These are phyloP conservation scores for Telmatochromis sp. DNA, from an alignment of 2,113 vertebrate species.

Conservation along the genomic window DNA sequence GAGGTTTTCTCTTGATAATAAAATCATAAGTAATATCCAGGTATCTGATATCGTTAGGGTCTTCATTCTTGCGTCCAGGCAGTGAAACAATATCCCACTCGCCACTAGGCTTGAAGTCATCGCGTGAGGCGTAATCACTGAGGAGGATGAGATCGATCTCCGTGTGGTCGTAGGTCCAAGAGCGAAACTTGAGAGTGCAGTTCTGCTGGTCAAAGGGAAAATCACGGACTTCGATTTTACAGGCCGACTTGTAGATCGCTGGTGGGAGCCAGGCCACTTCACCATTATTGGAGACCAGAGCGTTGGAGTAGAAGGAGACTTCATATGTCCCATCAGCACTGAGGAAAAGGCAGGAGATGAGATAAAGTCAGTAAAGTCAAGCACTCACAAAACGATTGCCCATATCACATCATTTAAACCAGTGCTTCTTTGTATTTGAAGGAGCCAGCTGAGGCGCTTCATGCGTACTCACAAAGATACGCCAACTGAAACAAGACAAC, in stretches of 20 bases:
- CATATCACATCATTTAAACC: not conserved
- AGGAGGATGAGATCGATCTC: conserved; percentile 76
- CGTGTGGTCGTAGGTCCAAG: conserved; percentile 78
- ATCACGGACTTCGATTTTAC: conserved; percentile 77
- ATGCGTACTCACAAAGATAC: not conserved
- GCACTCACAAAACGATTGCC: not conserved
- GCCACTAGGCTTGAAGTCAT: conserved; percentile 78
- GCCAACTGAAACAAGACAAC: not conserved
- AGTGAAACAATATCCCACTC: conserved; percentile 79
- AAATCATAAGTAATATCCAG: conserved; percentile 80
- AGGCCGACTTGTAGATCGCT: conserved; percentile 78
- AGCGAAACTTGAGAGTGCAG: conserved; percentile 78
- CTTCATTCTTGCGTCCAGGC: conserved; percentile 76
- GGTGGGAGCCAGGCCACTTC: conserved; percentile 77
- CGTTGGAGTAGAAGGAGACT: conserved; percentile 78
- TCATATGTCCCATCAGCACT: conserved; percentile 78
- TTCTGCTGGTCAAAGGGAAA: conserved; percentile 81
- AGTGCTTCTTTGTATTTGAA: not conserved
- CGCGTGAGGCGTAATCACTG: conserved; percentile 73
- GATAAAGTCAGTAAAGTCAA: not conserved
- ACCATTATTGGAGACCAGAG: conserved; percentile 72
- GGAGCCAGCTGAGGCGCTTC: not conserved
- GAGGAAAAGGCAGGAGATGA: not conserved
- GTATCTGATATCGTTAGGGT: conserved; percentile 71
- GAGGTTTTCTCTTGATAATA: conserved; percentile 75